Evolutionary conservation across 2,888 invertebrate genomes (phyloP), one percentile per base, ranked within the genome.

Genomic region (Seira musarum): DNA sequence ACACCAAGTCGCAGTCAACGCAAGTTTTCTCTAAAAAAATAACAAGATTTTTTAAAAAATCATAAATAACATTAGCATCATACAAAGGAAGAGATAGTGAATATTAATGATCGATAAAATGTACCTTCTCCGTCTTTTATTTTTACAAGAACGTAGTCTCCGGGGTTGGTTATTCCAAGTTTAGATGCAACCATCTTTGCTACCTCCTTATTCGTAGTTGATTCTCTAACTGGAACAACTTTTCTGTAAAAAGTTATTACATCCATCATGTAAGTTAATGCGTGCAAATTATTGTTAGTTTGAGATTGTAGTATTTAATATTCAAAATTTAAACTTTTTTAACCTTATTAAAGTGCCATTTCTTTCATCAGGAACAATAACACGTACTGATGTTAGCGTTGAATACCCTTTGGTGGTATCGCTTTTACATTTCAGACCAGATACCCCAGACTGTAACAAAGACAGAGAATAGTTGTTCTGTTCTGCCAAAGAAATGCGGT

Each of bases 381-480:
- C 84, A 25, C 84, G 77, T 17, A 86, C 82, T 25, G 85, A 86
- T 8, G 84, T 85, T 10, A 85, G 72, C 24, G 85, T 83, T 10
- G 80, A 82, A 75, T 82, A 85, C 46, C 85, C 85, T 68, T 83
- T 84, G 30, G 82, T 81, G 35, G 80, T 81, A 65, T 84, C 84
- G 8, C 71, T 76, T 61, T 82, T 82, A 15, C 80, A 80, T 40
- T 81, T 84, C 15, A 87, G 82, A 35, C 86, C 83, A 19, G 87
- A 85, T n/a, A 86, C 96, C 21, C 98, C 98, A 73, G 96, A 96
- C 88, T 96, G 96, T 71, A 98, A 91, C 0, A 97, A 95, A 0
- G 98, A 97, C 80, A 98, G 92, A 89, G 98, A 98, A 89, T 98
- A 98, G 2, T 96, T 96, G 0, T 96, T 97, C 88, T 98, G 97